Evolutionary conservation across 2,797 vertebrate species (phyloP).

Genomic region (Xiphorhynchus erythropygius): DNA sequence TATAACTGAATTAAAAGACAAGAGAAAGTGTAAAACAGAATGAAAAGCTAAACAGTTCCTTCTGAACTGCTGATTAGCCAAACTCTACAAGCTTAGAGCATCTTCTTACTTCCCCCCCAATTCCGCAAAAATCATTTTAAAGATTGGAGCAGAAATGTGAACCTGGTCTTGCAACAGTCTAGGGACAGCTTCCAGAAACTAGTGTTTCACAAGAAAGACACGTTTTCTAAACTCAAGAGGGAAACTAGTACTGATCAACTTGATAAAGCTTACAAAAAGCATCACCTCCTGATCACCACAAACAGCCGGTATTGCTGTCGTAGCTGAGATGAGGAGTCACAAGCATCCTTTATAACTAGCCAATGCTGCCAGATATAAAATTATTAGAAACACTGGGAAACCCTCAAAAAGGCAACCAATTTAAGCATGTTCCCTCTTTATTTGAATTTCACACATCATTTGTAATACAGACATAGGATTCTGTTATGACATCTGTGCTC

Average conservation of each 20-base stretch:
- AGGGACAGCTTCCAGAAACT: neutral
- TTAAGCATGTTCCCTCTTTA: neutral
- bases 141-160: neutral
- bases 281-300: neutral
- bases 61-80: neutral
- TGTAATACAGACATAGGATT: neutral
- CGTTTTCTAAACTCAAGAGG: neutral
- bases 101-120: accelerated
- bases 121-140: neutral
- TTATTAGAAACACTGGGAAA: neutral
- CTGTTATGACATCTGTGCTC: neutral
- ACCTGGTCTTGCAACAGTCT: neutral
- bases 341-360: neutral
- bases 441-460: neutral
- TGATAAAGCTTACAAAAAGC: neutral
- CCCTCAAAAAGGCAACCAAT: neutral
- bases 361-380: neutral
- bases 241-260: neutral
- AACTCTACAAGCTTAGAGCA: neutral
- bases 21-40: neutral
- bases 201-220: neutral
- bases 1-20: neutral
- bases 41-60: neutral
- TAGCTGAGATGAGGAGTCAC: neutral
- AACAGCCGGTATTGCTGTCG: neutral